phyloP scores from a whole-genome alignment of 1,140 invertebrate species.

The Musca domestica region DNA sequence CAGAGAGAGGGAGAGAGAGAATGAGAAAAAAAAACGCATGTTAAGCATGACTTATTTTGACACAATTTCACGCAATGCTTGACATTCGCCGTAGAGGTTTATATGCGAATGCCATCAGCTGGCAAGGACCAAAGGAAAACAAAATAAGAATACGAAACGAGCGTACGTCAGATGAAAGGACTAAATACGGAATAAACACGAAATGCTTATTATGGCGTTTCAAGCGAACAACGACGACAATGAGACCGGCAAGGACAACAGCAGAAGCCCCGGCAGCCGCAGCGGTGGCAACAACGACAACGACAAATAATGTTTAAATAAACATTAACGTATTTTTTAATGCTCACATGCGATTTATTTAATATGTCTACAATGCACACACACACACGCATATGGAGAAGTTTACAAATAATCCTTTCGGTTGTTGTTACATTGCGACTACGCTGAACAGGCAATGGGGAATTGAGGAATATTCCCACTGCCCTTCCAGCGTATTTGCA shows the following conservation, averaged over 20 bases:
- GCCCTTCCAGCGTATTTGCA: no score
- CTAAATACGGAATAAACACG: background rate
- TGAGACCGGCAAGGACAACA: no score
- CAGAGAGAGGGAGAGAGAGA: no score
- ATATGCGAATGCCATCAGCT: background rate
- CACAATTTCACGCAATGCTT: conserved; percentile 22
- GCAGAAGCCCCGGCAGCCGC: no score
- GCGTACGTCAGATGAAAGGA: background rate
- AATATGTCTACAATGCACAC: background rate
- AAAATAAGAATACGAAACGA: background rate
- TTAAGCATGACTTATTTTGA: conserved; percentile 22
- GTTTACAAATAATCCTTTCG: no score
- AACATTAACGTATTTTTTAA: conserved; percentile 18
- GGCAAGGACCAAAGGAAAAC: background rate
- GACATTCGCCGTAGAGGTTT: conserved; percentile 1
- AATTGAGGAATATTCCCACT: no score
- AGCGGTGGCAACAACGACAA: background rate
- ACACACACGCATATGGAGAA: no score
- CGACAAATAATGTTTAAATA: conserved; percentile 8
- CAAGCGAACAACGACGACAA: background rate
- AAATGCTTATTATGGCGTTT: conserved; percentile 1
- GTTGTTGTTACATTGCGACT: no score
- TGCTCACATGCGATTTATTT: conserved; percentile 15
- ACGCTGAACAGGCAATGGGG: no score
- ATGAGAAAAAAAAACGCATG: conserved; percentile 8